phyloP scores from a whole-genome alignment of 1,140 invertebrate genomes.

The Bursaphelenchus mucronatus region DNA sequence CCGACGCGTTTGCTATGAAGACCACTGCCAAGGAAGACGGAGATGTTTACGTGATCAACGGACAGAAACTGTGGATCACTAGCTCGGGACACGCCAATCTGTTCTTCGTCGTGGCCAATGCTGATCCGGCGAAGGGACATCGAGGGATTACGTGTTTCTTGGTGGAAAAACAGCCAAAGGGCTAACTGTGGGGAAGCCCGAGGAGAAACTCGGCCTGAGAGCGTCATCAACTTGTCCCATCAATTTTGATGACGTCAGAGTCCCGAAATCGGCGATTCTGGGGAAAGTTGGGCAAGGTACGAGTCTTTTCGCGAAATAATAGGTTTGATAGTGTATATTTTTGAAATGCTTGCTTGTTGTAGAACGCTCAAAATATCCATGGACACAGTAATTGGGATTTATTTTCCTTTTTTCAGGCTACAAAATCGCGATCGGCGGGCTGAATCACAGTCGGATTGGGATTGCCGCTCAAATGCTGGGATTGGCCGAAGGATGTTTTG shows the following conservation, averaged over 20 bases:
- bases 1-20: conserved; percentile 65
- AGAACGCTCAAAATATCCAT: not conserved
- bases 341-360: too few species aligned
- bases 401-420: conserved; percentile 66
- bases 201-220: conserved; percentile 83
- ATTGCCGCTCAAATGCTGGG: conserved; percentile 93
- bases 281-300: conserved; percentile 40
- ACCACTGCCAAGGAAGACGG: conserved; percentile 62
- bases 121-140: conserved; percentile 69
- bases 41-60: conserved; percentile 63
- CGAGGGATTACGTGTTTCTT: conserved; percentile 69
- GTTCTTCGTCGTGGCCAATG: conserved; percentile 75
- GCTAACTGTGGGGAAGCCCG: conserved; percentile 68
- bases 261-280: conserved; percentile 61
- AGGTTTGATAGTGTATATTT: too few species aligned
- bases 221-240: conserved; percentile 78
- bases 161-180: conserved; percentile 65
- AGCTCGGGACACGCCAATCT: conserved; percentile 79
- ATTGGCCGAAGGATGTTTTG: conserved; percentile 82
- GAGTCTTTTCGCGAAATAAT: not conserved
- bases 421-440: conserved; percentile 84
- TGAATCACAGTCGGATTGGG: conserved; percentile 89
- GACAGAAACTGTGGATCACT: conserved; percentile 76
- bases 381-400: not conserved
- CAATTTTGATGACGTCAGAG: conserved; percentile 85